A percentile compares a stretch with the other conserved stretches of the same genome.
Evolutionary conservation across 2,113 vertebrate genomes (phyloP).

Genomic region (Opisthocomus hoazin): DNA sequence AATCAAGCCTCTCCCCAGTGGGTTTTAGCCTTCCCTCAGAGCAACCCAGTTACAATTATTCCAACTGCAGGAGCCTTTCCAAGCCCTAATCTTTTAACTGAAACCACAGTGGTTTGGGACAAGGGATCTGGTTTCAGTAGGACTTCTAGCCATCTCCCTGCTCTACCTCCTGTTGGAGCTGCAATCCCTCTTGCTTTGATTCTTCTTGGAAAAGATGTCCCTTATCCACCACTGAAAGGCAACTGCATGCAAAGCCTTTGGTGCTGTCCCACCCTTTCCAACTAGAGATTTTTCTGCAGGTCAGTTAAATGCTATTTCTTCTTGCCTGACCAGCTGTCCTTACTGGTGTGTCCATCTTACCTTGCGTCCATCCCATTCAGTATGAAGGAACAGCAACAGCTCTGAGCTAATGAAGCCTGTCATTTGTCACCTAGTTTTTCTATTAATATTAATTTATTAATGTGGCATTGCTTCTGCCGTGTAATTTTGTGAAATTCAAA

Average conservation of each 20-base stretch:
- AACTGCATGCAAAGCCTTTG: background rate
- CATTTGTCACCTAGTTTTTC: background rate
- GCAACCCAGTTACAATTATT: background rate
- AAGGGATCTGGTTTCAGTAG: background rate
- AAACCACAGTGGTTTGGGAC: background rate
- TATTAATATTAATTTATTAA: background rate
- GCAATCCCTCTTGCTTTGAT: background rate
- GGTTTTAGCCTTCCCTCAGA: background rate
- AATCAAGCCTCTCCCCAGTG: background rate
- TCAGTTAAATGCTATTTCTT: background rate
- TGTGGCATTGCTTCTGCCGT: background rate
- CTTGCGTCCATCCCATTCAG: background rate
- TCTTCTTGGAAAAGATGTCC: background rate
- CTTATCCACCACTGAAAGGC: background rate
- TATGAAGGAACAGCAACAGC: background rate
- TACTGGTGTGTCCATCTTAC: background rate
- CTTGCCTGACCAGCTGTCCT: background rate
- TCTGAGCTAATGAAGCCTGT: background rate
- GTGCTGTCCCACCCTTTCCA: background rate
- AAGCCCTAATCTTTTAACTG: background rate
- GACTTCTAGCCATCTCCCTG: background rate
- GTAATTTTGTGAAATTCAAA: background rate
- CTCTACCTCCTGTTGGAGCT: background rate
- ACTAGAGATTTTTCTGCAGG: background rate
- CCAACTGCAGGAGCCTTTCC: background rate